Conservation (phyloP, 2,113 vertebrate genomes). For the Leptosomus discolor region DNA sequence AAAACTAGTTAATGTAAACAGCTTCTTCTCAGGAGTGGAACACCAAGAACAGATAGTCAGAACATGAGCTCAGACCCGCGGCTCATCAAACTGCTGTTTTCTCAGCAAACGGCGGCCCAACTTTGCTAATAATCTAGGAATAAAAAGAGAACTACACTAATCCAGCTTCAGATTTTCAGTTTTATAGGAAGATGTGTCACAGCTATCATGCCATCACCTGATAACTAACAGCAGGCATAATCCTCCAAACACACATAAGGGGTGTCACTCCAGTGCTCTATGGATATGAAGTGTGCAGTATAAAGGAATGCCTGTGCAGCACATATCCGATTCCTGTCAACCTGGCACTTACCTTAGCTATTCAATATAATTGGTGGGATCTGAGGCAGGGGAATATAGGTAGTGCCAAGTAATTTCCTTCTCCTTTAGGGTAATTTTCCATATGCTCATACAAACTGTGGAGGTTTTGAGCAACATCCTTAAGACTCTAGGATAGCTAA, state of each 20-base stretch:
- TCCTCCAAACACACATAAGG: not conserved
- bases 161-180: not conserved
- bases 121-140: not conserved
- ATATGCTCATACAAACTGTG: not conserved
- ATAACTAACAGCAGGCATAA: not conserved
- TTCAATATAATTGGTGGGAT: not conserved
- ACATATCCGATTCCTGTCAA: not conserved
- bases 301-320: not conserved
- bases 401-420: not conserved
- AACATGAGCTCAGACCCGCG: not conserved
- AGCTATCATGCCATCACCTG: not conserved
- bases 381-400: not conserved
- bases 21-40: not conserved
- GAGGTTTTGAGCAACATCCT: not conserved
- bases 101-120: not conserved
- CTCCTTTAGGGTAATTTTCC: not conserved
- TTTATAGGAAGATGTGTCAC: not conserved
- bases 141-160: not conserved
- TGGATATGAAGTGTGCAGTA: not conserved
- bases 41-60: not conserved
- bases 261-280: not conserved
- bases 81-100: not conserved
- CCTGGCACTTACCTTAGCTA: not conserved
- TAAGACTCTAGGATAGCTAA: not conserved
- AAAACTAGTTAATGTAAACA: not conserved